Evolutionary conservation across 2,888 invertebrate species (phyloP), one percentile per base, ranked within the genome.

Genomic region (Oligia strigilis): DNA sequence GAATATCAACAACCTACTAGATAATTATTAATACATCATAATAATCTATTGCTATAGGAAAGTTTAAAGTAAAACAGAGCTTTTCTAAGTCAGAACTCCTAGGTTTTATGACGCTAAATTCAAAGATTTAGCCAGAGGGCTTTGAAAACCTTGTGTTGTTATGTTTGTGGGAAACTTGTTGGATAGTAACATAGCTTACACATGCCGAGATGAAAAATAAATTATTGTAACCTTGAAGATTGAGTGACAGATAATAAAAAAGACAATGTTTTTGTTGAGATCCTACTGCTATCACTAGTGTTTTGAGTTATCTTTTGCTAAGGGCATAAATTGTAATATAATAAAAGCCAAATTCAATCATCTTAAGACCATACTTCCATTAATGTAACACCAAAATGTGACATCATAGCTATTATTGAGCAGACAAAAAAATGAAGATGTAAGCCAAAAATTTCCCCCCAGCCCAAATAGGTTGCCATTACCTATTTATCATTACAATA

Each of bases 221-320:
- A 49, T 49, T 0, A 49, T 6, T 58, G 36, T 19, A 67, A 80
- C 80, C 62, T 64, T 58, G 23, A 67, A 29, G 11, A 17, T 71
- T 23, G 58, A 36, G 17, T 76, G 46, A 43, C 75, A 40, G 5
- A 40, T 40, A 46, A 23, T 69, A 70, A 19, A 66, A 52, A 77
- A 75, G 67, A 14, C 36, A 60, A 72, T 76, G 85, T 85, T 80
- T 29, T 84, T 52, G 46, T 73, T 52, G 17, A 46, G 64, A 40
- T 66, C 8, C 8, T 52, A 49, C 40, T 66, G 77, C 29, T 64
- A 67, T 52, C 62, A 71, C 3, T 17, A 14, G 8, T 19, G n/a
- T 75, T 80, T 19, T 14, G 55, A 11, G 17, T 76, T 52, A 13
- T 55, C 14, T 40, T 55, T 43, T 75, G 46, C 0, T 62, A 43